A percentile compares a stretch with the other conserved stretches of the same genome.
Conservation (phyloP, 2,113 vertebrate species). For the Tilapia sparmanii region DNA sequence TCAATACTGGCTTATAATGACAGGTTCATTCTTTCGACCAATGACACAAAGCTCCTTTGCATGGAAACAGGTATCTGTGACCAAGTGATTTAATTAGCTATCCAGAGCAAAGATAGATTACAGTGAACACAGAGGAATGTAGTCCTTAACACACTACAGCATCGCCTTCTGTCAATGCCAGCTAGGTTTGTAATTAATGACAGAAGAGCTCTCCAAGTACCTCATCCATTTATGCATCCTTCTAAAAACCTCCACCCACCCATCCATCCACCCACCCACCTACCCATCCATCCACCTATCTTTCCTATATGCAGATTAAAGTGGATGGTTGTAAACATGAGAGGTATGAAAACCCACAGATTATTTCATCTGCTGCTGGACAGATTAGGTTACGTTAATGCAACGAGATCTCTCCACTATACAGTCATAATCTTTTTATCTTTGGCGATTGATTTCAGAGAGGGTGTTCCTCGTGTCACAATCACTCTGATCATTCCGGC, state of each 20-base stretch:
- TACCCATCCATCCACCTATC: not conserved
- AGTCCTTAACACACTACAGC: not conserved
- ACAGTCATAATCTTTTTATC: not conserved
- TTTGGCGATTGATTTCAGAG: not conserved
- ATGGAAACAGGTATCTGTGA: constrained; percentile 25
- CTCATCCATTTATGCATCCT: not conserved
- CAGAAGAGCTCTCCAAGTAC: not conserved
- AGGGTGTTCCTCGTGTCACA: not conserved
- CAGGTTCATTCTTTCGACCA: not conserved
- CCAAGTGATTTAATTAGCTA: constrained; percentile 29
- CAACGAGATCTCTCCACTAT: not conserved
- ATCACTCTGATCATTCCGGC: not conserved
- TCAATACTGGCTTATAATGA: not conserved
- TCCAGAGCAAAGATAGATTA: constrained; percentile 30
- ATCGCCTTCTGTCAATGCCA: constrained; percentile 4
- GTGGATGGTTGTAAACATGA: not conserved
- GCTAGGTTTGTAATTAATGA: constrained; percentile 37
- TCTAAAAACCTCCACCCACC: not conserved
- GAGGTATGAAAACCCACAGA: not conserved
- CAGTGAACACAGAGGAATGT: constrained; percentile 6
- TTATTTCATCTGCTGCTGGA: not conserved
- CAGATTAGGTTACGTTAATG: not conserved
- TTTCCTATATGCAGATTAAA: not conserved
- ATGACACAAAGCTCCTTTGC: not conserved
- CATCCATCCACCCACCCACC: not conserved